Conservation (phyloP, 2,113 vertebrate genomes). For the Gymnobelideus leadbeateri region DNA sequence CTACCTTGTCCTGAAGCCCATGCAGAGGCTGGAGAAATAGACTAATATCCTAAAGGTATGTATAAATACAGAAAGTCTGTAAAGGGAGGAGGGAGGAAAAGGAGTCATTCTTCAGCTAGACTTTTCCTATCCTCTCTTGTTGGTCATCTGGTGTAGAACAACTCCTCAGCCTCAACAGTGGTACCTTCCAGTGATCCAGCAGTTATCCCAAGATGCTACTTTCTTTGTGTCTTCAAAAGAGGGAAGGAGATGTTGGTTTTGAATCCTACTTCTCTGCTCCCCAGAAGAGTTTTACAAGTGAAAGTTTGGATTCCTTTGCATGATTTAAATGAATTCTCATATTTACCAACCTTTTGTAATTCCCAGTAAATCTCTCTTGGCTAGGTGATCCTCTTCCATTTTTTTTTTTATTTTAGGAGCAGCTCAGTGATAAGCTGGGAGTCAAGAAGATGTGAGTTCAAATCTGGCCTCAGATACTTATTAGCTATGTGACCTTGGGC, state of each 20-base stretch:
- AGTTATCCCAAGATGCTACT: not conserved
- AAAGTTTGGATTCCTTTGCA: not conserved
- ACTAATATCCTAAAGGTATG: not conserved
- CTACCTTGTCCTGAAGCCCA: not conserved
- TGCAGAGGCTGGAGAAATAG: not conserved
- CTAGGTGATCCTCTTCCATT: not conserved
- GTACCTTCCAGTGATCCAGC: not conserved
- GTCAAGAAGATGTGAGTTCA: no score
- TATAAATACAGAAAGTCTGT: not conserved
- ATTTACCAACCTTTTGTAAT: not conserved
- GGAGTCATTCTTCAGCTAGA: not conserved
- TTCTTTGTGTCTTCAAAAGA: not conserved
- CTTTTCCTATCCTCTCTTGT: not conserved
- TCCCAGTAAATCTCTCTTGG: not conserved
- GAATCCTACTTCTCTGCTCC: not conserved
- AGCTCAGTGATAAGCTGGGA: not conserved
- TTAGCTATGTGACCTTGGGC: not conserved
- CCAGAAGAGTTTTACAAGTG: not conserved
- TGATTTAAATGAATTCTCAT: not conserved
- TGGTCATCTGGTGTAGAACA: not conserved
- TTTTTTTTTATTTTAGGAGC: not conserved
- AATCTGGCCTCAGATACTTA: no score
- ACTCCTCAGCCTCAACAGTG: not conserved
- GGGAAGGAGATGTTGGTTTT: not conserved
- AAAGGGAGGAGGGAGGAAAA: not conserved